Evolutionary conservation across 2,113 vertebrate genomes (phyloP), one percentile per base, ranked within the genome.

Genomic region (Limnothrissa miodon): DNA sequence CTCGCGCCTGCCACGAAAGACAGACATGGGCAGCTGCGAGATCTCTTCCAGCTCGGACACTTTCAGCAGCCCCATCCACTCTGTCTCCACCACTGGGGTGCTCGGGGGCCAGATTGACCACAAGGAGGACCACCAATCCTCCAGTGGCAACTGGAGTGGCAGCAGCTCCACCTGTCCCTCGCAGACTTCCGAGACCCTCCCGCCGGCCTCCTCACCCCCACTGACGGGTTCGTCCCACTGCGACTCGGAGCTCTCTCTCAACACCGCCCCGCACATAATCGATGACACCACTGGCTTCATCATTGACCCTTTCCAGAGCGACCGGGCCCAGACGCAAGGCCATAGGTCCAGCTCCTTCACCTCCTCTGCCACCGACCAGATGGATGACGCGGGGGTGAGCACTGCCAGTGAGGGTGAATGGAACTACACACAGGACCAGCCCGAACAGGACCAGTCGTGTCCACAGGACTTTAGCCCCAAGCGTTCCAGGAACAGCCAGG

Each of bases 11-110:
- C 96, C 97, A 4, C 95, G 97, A 66, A 96, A 96, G 0, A 89
- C 91, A 66, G 98, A 99, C 92, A 97, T 97, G 39, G 98, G 98
- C 46, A 99, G 97, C 90, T 99, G 98, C 21, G 98, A 99, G 85
- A 99, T 99, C 89, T 99, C 98, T 0, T 99, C 98, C 81, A 99
- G 98, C 92, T 99, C 98, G 0, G 98, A 99, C 88, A 99, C 98
- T 45, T 99, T 99, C 0, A 98, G 98, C 89, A 99, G 98, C 88
- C 98, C 98, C 74, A 96, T 99, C 92, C 98, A 99, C 89, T 99
- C 96, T 46, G 95, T 97, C 82, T 99, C 97, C 80, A 94, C 95
- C 0, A 92, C 96, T 42, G 95, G 96, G n/a, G 96, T 95, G 83
- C 93, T 98, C 79, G 95, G 97, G 59, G 96, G 96, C 90, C 97